A percentile compares a stretch with the other conserved stretches of the same genome.
phyloP scores from a whole-genome alignment of 2,797 vertebrate species.

The Sternotherus odoratus region DNA sequence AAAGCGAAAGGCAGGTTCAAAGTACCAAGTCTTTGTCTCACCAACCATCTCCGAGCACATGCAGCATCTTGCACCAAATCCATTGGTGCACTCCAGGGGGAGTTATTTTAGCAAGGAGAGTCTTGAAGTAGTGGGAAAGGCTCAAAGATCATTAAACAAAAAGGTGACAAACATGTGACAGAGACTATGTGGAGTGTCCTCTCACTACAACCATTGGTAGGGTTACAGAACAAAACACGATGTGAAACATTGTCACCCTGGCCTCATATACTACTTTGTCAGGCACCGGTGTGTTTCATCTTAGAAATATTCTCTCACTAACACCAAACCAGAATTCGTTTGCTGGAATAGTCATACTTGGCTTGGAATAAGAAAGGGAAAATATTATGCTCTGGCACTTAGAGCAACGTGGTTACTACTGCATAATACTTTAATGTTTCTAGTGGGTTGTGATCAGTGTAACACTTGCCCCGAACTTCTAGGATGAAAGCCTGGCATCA shows the following conservation, averaged over 20 bases:
- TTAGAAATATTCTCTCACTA: background rate
- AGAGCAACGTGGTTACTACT: background rate
- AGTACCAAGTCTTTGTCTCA: fast-evolving
- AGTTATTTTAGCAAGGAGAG: fast-evolving
- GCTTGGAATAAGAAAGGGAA: background rate
- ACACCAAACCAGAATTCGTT: background rate
- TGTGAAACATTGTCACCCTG: background rate
- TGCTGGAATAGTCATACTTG: fast-evolving
- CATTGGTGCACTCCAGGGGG: background rate
- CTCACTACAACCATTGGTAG: background rate
- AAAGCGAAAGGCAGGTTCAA: fast-evolving
- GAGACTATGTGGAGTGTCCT: background rate
- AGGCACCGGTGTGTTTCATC: background rate
- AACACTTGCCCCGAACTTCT: background rate
- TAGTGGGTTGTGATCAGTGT: background rate
- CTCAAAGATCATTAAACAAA: background rate
- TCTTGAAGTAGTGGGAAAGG: background rate
- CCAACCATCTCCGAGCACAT: too few relatives aligned
- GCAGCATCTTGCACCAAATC: background rate
- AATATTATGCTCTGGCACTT: background rate
- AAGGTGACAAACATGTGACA: background rate
- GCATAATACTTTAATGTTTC: background rate
- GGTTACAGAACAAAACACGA: background rate
- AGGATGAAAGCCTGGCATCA: background rate
- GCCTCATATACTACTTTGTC: background rate